Percentiles rank a stretch among this genome's conserved stretches.
Evolutionary conservation across 2,888 invertebrate species (phyloP).

Genomic region (Andrena camellia): DNA sequence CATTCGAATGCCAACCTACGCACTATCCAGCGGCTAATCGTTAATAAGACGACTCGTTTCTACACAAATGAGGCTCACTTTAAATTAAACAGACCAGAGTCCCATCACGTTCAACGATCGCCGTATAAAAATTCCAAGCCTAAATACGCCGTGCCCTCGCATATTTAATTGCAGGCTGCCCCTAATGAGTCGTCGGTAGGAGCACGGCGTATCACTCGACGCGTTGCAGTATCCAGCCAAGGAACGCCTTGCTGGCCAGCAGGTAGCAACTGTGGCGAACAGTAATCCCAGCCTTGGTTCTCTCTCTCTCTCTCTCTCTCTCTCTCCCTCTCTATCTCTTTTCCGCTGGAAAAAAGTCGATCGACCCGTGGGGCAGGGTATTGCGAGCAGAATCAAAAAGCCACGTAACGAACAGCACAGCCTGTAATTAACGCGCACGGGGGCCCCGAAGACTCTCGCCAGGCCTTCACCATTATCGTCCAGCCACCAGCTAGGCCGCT

Average conservation of each 20-base stretch:
- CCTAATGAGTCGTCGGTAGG: slow-evolving; percentile 68
- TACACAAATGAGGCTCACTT: no score
- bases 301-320: neutral
- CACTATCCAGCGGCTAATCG: no score
- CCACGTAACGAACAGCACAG: slow-evolving; percentile 69
- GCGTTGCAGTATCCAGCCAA: slow-evolving; percentile 26
- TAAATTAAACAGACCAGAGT: no score
- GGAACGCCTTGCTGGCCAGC: slow-evolving; percentile 23
- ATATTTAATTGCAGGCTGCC: slow-evolving; percentile 64
- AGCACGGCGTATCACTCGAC: slow-evolving; percentile 62
- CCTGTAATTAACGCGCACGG: slow-evolving; percentile 66
- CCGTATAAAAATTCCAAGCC: neutral
- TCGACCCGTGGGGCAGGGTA: slow-evolving; percentile 38
- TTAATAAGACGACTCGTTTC: no score
- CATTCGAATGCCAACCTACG: no score
- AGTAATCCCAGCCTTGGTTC: slow-evolving; percentile 4
- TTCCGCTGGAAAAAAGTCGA: slow-evolving; percentile 47
- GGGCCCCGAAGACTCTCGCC: slow-evolving; percentile 47
- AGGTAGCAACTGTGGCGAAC: slow-evolving; percentile 20
- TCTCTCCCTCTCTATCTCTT: neutral
- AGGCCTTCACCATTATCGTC: slow-evolving; percentile 62
- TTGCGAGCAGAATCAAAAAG: slow-evolving; percentile 65
- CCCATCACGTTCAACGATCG: slow-evolving; percentile 11
- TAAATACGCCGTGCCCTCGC: slow-evolving; percentile 1
- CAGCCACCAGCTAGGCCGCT: slow-evolving; percentile 61